A percentile compares a stretch with the other conserved stretches of the same genome.
Evolutionary conservation across 2,113 vertebrate genomes (phyloP).

Genomic region (Calypte anna): DNA sequence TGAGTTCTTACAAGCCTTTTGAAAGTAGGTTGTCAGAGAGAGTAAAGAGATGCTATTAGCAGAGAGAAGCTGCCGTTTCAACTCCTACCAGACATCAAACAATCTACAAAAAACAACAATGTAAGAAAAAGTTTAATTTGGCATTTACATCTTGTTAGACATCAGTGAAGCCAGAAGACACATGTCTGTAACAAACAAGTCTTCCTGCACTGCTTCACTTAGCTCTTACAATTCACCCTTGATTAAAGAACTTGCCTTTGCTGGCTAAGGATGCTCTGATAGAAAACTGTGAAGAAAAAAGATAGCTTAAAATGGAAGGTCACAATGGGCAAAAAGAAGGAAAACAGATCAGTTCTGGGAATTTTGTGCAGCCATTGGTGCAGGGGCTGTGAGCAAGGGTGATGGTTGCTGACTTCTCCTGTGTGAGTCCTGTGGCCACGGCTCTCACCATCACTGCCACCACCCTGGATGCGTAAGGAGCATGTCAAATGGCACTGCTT

Average conservation of each 20-base stretch:
- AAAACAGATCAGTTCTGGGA: not conserved
- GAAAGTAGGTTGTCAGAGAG: constrained; percentile 41
- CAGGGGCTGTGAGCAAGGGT: not conserved
- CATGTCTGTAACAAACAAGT: not conserved
- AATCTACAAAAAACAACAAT: constrained; percentile 48
- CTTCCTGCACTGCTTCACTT: not conserved
- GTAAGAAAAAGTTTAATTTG: constrained; percentile 35
- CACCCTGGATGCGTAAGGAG: not conserved
- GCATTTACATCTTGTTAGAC: constrained; percentile 40
- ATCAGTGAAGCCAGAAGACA: constrained; percentile 7
- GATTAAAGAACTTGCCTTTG: not conserved
- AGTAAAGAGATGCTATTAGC: constrained; percentile 53
- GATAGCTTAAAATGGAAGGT: not conserved
- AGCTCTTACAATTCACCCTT: not conserved
- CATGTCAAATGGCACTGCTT: not conserved
- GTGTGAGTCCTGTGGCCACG: not conserved
- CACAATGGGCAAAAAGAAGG: not conserved
- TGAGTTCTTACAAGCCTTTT: constrained; percentile 21
- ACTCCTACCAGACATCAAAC: constrained; percentile 58
- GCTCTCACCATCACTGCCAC: not conserved
- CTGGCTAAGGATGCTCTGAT: not conserved
- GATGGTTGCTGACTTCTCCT: not conserved
- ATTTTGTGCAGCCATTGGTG: not conserved
- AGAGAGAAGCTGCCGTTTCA: constrained; percentile 28
- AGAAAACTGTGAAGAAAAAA: not conserved